Conservation (phyloP, 2,113 vertebrate genomes). For the Paradoxurus hermaphroditus region DNA sequence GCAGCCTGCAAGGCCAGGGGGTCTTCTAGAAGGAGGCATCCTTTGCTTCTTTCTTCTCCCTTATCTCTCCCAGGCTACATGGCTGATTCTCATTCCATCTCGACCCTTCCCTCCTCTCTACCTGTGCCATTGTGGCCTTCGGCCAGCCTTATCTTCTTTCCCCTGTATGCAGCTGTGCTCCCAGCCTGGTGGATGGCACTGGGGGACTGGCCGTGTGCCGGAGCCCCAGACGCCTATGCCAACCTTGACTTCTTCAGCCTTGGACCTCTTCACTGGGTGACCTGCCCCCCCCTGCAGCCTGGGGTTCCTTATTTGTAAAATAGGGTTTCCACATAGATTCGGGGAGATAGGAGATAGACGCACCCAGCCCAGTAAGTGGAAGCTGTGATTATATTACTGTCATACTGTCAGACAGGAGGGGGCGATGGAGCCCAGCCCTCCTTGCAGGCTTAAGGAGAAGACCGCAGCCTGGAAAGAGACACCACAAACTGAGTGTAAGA, state of each 20-base stretch:
- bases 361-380: no score
- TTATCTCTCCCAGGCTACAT: neutral
- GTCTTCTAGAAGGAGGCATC: neutral
- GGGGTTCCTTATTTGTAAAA: neutral
- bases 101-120: neutral
- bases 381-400: neutral
- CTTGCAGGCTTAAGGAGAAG: neutral
- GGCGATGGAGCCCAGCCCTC: neutral
- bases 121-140: no score
- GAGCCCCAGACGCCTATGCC: neutral
- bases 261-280: neutral
- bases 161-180: rapidly evolving
- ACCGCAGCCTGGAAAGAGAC: neutral
- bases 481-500: neutral
- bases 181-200: rapidly evolving
- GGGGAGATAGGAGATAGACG: neutral
- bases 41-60: neutral
- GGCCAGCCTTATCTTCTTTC: neutral
- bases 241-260: neutral
- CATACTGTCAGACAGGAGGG: neutral
- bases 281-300: rapidly evolving
- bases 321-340: neutral
- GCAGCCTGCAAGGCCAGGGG: neutral
- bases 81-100: neutral
- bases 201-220: neutral